Base-by-base conservation (phyloP, 2,797 vertebrate species). In the Paguma larvata region DNA sequence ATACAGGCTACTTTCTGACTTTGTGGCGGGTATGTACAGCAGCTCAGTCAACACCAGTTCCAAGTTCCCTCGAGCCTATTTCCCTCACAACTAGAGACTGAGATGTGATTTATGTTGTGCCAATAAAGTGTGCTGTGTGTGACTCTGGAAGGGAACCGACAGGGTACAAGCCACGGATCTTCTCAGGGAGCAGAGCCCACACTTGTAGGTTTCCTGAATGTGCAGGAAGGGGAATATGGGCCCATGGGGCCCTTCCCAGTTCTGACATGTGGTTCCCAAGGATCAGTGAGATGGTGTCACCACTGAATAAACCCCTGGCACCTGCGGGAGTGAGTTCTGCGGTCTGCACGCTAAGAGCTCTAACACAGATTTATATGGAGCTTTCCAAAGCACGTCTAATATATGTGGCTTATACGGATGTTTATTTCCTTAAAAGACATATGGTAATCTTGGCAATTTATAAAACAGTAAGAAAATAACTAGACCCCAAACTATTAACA, bases 351-450 rank as follows among this genome's bases (percentile, higher is more conserved):
- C 34, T 13, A 14, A 85, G 79, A 80, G 80, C 56, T 56, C 79
- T 34, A 85, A 75, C 25, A 41, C 38, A 70, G 77, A 88, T 70
- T 93, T 95, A 78, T 12, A 44, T 15, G 78, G 16, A 63, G 63
- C 19, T 85, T 97, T 82, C 27, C 82, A 85, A 82, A 93, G 19
- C 19, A 88, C 11, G 30, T n/a, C 48, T 48, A 85, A 79, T 46
- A 70, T 16, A 82, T 21, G 13, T 86, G 68, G 91, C 78, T 85
- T 85, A 27, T 83, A 70, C 12, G 92, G 89, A 53, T 34, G 67
- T 44, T 59, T 73, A 86, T 86, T 97, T 90, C 63, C 91, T 97
- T 97, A 86, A 91, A 89, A 96, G 80, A 96, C 44, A 95, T 93
- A 94, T 53, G 34, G 32, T 89, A 95, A 90, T 67, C 63, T 59